Base-by-base conservation (phyloP, 2,797 vertebrate genomes). In the Notoglanidium macrostoma region DNA sequence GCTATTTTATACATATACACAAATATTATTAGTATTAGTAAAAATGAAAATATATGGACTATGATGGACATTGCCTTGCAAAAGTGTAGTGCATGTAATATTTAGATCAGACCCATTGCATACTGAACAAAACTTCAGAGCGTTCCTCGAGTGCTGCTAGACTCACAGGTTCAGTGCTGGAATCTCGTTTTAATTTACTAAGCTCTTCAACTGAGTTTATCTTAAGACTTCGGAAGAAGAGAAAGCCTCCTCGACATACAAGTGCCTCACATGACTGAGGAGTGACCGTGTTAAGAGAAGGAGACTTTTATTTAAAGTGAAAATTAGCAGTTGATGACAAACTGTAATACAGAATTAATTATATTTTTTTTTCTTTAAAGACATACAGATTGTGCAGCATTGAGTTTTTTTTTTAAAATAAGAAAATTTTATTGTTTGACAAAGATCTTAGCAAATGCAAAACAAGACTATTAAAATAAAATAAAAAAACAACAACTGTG, bases 241-340 rank as follows among this genome's bases (percentile, higher is more conserved):
- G 77, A 76, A 87, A 88, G 90, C 87, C 91, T 93, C 90, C 87
- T 91, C 82, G 76, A 88, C 91, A 89, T 94, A 92, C 80, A 96
- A 96, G 95, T 96, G 95, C 95, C 95, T 96, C 84, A 85, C 89
- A 88, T 88, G 92, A 90, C 90, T 78, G 90, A 89, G 86, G 88
- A 88, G 88, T 91, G 54, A 73, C 88, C 81, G 92, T 93, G 86
- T 88, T 91, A 73, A 89, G 85, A 89, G 80, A 91, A 83, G 87
- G 76, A 91, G 88, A 89, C 84, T 93, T 90, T 91, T 93, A 92
- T 94, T 92, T 94, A 93, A 85, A 92, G 91, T 90, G 79, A 89
- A 91, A 85, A 92, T 83, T 90, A 89, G 87, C 88, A 85, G 92
- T 91, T 90, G 51, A 86, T 87, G 89, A 88, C 57, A 85, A 84